These are phyloP conservation scores for Acropora tenuis DNA, from an alignment of 64 coral and sea anemone genomes.

Conservation along the genomic window DNA sequence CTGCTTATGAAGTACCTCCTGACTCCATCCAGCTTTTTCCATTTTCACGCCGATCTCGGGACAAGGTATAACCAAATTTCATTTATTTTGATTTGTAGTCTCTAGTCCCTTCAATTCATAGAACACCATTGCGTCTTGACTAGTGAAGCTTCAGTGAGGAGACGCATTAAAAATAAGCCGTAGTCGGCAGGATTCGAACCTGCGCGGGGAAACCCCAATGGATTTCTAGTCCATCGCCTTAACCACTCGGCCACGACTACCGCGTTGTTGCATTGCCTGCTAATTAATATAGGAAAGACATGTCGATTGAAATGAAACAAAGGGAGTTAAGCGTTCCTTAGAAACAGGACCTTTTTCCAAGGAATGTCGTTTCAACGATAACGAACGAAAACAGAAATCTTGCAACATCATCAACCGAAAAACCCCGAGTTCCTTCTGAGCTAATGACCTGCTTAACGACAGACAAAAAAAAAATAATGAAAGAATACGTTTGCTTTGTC, in stretches of 20 bases:
- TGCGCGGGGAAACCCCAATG: constrained; percentile 45
- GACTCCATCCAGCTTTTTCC: constrained; percentile 33
- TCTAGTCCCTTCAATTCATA: no score
- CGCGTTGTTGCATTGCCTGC: no score
- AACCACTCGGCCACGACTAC: constrained; percentile 41
- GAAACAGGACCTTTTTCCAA: background rate
- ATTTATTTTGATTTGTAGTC: no score
- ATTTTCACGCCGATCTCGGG: constrained; percentile 21
- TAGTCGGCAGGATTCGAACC: constrained; percentile 55
- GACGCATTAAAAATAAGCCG: background rate
- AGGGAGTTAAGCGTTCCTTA: background rate
- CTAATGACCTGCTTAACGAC: no score
- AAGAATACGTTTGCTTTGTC: no score
- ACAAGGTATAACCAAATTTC: constrained; percentile 19
- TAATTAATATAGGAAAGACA: background rate
- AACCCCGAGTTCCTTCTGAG: no score
- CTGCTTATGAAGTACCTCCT: constrained; percentile 38
- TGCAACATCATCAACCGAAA: no score
- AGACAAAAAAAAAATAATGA: no score
- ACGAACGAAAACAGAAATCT: background rate
- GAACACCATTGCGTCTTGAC: no score
- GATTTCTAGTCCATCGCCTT: background rate
- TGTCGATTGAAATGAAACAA: background rate
- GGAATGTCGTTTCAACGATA: background rate
- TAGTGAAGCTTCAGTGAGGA: no score